Base-by-base conservation (phyloP, 2,888 invertebrate species). In the Hirtodrosophila confusa region DNA sequence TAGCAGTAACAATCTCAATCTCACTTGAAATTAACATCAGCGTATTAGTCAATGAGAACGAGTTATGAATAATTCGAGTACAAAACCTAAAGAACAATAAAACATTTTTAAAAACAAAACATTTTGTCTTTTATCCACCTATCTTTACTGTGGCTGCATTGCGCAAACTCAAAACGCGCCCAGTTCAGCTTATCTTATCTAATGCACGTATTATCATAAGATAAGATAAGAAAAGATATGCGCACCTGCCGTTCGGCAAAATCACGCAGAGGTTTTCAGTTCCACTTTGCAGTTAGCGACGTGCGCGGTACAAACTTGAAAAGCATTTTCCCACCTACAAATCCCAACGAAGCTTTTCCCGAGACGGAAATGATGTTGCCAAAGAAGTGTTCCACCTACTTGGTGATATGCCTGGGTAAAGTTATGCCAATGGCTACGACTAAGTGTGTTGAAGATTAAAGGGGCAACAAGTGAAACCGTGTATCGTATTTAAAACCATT, bases 351-450 rank as follows among this genome's bases (percentile, higher is more conserved):
- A 53, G 53, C 61, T 64, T 37, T 12, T 23, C 39, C 9, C 50
- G 6, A 37, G 65, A 63, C 58, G 56, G 78, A 84, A 80, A 90
- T 89, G 89, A 86, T 85, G 72, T 72, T 80, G 69, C 43, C 79
- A 29, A 90, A 87, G 67, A 89, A 85, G 65, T 80, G 55, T 39
- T 80, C 88, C 53, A 86, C 90, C 43, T 89, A 84, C 58, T 75
- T 90, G 74, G 72, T 90, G 77, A 87, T 90, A 55, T 83, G 88
- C 63, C 65, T 90, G 53, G 88, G 90, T 90, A 90, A 78, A 79
- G 67, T 86, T 78, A 11, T 8, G 33, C 3, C 7, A 51, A 29
- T 17, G 17, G 17, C 17, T 17, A 2, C 2, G 17, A 17, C 17
- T 17, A 2, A 17, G 17, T 17, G 17, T 17, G 17, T 17, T 17